These are phyloP conservation scores for Drosophila demipolita DNA, from an alignment of 2,888 invertebrate genomes.

Conservation along the genomic window DNA sequence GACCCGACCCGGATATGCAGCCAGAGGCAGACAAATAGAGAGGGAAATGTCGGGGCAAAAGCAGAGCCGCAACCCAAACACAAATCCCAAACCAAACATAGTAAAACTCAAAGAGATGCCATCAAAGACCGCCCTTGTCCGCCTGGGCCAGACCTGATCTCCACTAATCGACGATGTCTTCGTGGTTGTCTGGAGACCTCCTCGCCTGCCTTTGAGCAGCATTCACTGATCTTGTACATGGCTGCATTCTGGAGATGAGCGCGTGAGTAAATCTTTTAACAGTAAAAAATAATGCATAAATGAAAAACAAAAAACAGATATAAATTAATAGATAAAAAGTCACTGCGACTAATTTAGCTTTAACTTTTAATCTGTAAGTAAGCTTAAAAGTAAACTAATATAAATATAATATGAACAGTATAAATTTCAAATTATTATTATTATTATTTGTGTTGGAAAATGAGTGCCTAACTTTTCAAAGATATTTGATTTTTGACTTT, in stretches of 20 bases:
- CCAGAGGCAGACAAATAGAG: slow-evolving; percentile 35
- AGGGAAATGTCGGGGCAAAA: slow-evolving; percentile 36
- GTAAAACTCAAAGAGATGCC: slow-evolving; percentile 30
- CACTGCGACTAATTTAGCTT: too few relatives aligned
- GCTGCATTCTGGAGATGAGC: slow-evolving; percentile 25
- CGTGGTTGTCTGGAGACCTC: slow-evolving; percentile 17
- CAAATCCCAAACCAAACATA: slow-evolving; percentile 1
- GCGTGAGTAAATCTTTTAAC: slow-evolving; percentile 9
- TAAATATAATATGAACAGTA: too few relatives aligned
- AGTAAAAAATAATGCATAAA: background rate
- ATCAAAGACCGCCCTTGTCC: slow-evolving; percentile 66
- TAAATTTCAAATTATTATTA: slow-evolving; percentile 26
- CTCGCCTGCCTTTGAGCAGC: slow-evolving; percentile 32
- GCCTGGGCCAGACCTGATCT: slow-evolving; percentile 18
- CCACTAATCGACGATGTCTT: slow-evolving; percentile 24
- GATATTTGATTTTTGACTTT: background rate
- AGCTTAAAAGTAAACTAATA: background rate
- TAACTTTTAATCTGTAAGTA: too few relatives aligned
- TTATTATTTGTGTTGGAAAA: slow-evolving; percentile 50
- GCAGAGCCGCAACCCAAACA: slow-evolving; percentile 8
- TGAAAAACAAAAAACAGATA: background rate
- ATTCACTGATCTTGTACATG: background rate
- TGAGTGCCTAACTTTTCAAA: slow-evolving; percentile 25
- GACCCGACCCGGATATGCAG: slow-evolving; percentile 50
- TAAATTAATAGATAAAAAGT: background rate